Conservation (phyloP, 1,140 invertebrate species). For the Goniozus legneri region DNA sequence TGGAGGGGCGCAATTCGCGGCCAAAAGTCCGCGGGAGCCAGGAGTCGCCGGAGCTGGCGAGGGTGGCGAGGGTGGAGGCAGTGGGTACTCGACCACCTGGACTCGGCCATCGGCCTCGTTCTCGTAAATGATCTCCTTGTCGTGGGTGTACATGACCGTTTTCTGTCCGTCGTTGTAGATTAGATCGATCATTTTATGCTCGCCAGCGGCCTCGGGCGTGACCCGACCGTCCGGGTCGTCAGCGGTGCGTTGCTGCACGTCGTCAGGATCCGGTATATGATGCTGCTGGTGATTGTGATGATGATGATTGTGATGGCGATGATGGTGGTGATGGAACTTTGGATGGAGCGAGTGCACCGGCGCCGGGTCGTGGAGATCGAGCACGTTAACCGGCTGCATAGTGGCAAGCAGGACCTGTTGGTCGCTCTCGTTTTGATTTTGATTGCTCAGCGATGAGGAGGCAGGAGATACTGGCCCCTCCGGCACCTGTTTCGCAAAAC, state of each 20-base stretch:
- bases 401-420: slow-evolving; percentile 68
- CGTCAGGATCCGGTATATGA: slow-evolving; percentile 23
- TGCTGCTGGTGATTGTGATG: slow-evolving; percentile 40
- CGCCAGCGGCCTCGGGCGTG: slow-evolving; percentile 53
- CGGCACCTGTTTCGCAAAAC: slow-evolving; percentile 34
- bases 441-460: slow-evolving; percentile 49
- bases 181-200: slow-evolving; percentile 69
- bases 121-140: slow-evolving; percentile 54
- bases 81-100: slow-evolving; percentile 51
- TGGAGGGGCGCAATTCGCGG: slow-evolving; percentile 49
- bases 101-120: slow-evolving; percentile 50
- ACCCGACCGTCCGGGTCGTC: slow-evolving; percentile 59
- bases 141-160: slow-evolving; percentile 72
- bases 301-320: slow-evolving; percentile 38
- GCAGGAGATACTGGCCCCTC: slow-evolving; percentile 49
- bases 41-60: slow-evolving; percentile 42
- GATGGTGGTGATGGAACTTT: slow-evolving; percentile 54
- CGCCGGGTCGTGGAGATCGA: slow-evolving; percentile 62
- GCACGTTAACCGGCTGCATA: slow-evolving; percentile 69
- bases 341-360: slow-evolving; percentile 57
- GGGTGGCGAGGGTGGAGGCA: slow-evolving; percentile 56
- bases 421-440: slow-evolving; percentile 50
- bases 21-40: slow-evolving; percentile 53
- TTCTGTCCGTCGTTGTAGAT: slow-evolving; percentile 80
- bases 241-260: slow-evolving; percentile 19